Percentiles rank a stretch among this genome's conserved stretches.
Evolutionary conservation across 2,113 vertebrate species (phyloP).

Genomic region (Spea bombifrons): DNA sequence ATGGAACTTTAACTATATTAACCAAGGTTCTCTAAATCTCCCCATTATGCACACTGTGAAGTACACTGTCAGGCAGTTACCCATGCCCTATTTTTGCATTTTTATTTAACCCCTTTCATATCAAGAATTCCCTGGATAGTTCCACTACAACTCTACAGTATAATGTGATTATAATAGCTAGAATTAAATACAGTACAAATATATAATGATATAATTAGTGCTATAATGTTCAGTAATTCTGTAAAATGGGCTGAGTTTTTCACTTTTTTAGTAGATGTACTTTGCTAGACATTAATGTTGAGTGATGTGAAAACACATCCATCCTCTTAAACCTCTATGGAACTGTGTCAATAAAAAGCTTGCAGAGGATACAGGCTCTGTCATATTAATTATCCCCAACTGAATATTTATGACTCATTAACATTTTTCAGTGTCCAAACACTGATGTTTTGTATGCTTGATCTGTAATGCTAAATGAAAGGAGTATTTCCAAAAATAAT

Average conservation of each 20-base stretch:
- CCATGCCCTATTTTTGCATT: too few species aligned
- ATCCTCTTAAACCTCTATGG: conserved; percentile 31
- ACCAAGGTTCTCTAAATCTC: too few species aligned
- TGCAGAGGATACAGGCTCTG: conserved; percentile 20
- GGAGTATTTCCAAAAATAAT: neutral
- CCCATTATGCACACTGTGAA: too few species aligned
- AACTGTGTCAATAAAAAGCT: conserved; percentile 36
- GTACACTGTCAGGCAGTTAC: too few species aligned
- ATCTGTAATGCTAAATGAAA: conserved; percentile 33
- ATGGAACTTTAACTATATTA: too few species aligned
- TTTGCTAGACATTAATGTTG: conserved; percentile 21
- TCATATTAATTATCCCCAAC: conserved; percentile 40
- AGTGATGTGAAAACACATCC: conserved; percentile 23
- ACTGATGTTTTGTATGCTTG: conserved; percentile 31
- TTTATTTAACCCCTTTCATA: too few species aligned
- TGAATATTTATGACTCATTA: conserved; percentile 47
- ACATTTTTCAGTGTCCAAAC: conserved; percentile 37
- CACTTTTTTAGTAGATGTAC: conserved; percentile 12
- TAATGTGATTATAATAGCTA: conserved; percentile 33
- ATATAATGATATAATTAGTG: conserved; percentile 26
- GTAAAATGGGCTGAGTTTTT: neutral
- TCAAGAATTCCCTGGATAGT: too few species aligned
- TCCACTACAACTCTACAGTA: too few species aligned
- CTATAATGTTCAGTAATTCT: conserved; percentile 12
- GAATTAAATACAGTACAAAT: conserved; percentile 30